phyloP scores from a whole-genome alignment of 2,113 vertebrate species.

The Onychorhynchus coronatus region DNA sequence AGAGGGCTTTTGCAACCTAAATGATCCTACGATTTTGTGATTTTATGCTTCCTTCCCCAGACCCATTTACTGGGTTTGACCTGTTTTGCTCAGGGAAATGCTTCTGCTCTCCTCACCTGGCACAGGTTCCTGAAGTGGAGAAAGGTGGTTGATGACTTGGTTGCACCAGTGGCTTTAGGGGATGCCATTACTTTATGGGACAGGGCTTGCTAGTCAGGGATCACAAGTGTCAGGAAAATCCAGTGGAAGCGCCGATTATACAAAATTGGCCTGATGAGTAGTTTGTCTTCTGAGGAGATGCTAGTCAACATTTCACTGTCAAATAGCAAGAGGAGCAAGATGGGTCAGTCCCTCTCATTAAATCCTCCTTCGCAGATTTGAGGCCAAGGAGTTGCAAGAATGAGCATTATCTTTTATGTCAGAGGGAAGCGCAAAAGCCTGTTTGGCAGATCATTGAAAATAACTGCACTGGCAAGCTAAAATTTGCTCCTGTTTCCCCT shows the following conservation, averaged over 20 bases:
- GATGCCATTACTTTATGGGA: neutral
- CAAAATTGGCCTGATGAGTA: neutral
- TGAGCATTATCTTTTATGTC: neutral
- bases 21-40: neutral
- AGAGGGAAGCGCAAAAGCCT: neutral
- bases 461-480: accelerated
- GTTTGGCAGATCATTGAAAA: neutral
- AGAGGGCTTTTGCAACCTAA: neutral
- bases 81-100: neutral
- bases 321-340: neutral
- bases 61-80: neutral
- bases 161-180: neutral
- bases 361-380: neutral
- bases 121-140: neutral
- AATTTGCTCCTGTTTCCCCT: neutral
- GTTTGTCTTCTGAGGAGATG: neutral
- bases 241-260: neutral
- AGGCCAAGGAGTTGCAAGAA: neutral
- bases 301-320: neutral
- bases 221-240: neutral
- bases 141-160: neutral
- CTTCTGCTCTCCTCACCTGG: neutral
- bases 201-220: neutral
- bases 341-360: neutral
- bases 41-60: neutral